These are phyloP conservation scores for Nemotelus pantherinus DNA, from an alignment of 2,888 invertebrate species.

Conservation along the genomic window DNA sequence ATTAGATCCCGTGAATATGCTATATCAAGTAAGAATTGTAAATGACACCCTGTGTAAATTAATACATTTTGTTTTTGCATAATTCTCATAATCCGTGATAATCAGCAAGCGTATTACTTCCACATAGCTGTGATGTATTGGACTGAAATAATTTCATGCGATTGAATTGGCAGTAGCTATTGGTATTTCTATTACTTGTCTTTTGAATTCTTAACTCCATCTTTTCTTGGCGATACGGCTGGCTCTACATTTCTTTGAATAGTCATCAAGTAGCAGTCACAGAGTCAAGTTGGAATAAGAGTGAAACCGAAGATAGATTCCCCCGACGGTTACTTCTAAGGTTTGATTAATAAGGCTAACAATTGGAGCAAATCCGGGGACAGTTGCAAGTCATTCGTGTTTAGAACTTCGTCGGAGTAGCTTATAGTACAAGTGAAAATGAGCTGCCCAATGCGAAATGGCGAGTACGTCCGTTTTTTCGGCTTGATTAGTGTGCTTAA, in stretches of 20 bases:
- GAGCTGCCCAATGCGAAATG: conserved; percentile 59
- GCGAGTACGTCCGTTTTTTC: conserved; percentile 35
- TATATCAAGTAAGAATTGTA: too few species aligned
- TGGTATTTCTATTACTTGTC: background rate
- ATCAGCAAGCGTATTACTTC: conserved; percentile 9
- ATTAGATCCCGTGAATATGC: too few species aligned
- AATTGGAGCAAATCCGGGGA: too few species aligned
- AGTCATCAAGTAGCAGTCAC: background rate
- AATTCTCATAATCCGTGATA: conserved; percentile 41
- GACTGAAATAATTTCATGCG: too few species aligned
- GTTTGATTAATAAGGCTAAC: conserved; percentile 4
- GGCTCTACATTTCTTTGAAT: background rate
- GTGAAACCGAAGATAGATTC: background rate
- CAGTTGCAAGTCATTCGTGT: background rate
- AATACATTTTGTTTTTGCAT: conserved; percentile 8
- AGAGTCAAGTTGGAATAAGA: background rate
- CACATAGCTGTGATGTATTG: conserved; percentile 12
- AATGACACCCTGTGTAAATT: conserved; percentile 14
- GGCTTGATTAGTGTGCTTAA: background rate
- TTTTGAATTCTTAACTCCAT: conserved; percentile 15
- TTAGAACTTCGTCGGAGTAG: conserved; percentile 10
- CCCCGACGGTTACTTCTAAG: conserved; percentile 28
- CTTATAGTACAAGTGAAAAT: conserved; percentile 50
- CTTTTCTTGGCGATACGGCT: background rate
- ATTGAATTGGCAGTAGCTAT: background rate